Conservation (phyloP, 2,888 invertebrate genomes). For the Colostygia pectinataria region DNA sequence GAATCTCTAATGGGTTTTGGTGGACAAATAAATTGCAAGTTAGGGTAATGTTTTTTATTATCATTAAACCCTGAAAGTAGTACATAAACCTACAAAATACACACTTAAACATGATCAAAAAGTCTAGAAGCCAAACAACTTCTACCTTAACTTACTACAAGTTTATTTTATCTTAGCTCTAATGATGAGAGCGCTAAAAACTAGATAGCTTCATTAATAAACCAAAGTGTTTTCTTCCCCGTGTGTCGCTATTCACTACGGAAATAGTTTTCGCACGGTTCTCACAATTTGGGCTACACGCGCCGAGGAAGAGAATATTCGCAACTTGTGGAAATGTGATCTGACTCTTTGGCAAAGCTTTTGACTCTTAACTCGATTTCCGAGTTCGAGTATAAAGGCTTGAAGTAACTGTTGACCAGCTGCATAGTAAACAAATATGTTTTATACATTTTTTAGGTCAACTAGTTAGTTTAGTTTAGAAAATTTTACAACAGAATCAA, state of each 20-base stretch:
- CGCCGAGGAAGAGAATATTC: constrained; percentile 69
- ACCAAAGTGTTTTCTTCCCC: constrained; percentile 48
- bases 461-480: no score
- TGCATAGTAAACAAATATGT: no score
- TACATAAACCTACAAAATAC: no score
- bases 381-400: not conserved
- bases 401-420: not conserved
- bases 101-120: no score
- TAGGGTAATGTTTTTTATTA: no score
- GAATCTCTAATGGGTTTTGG: no score
- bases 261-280: constrained; percentile 57
- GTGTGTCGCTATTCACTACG: constrained; percentile 40
- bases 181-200: constrained; percentile 20
- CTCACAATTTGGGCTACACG: constrained; percentile 35
- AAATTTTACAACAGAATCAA: no score
- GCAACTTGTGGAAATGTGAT: constrained; percentile 50
- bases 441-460: no score
- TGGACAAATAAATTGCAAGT: no score
- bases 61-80: no score
- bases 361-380: constrained; percentile 37
- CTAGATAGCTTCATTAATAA: constrained; percentile 28
- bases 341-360: constrained; percentile 43
- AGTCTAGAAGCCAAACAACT: not conserved
- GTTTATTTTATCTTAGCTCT: not conserved
- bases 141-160: not conserved